Conservation (phyloP, 2,113 vertebrate species). For the Perccottus glenii region DNA sequence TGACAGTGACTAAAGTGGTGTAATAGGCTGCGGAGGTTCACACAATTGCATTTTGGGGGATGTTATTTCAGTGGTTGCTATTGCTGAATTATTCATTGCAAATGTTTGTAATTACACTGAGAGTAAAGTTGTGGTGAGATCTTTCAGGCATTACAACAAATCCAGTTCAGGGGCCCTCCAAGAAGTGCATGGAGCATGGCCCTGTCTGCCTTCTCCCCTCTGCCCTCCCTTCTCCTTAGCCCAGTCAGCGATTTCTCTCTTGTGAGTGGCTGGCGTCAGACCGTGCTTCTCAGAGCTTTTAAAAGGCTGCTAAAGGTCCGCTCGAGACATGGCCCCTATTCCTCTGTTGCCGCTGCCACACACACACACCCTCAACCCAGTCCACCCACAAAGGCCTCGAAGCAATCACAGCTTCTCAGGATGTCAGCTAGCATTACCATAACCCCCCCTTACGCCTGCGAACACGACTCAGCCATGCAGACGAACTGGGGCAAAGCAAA, state of each 20-base stretch:
- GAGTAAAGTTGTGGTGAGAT: conserved; percentile 43
- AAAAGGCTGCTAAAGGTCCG: conserved; percentile 71
- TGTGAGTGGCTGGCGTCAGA: conserved; percentile 56
- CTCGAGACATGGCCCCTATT: conserved; percentile 46
- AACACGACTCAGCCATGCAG: conserved; percentile 56
- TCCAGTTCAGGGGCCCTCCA: conserved; percentile 58
- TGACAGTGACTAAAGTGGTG: conserved; percentile 46
- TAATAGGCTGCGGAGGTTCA: conserved; percentile 43
- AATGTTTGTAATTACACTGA: conserved; percentile 70
- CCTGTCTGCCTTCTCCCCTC: neutral
- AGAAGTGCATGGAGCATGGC: conserved; percentile 39
- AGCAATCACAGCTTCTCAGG: conserved; percentile 73
- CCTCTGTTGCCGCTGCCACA: conserved; percentile 34
- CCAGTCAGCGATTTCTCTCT: conserved; percentile 56
- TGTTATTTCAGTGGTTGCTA: conserved; percentile 57
- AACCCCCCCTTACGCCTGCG: conserved; percentile 42
- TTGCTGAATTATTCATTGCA: conserved; percentile 71
- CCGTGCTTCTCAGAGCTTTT: conserved; percentile 63
- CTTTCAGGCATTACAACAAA: conserved; percentile 35
- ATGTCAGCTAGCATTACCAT: conserved; percentile 76
- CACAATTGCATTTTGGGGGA: conserved; percentile 50
- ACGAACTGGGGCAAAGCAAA: conserved; percentile 68
- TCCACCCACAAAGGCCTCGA: conserved; percentile 51
- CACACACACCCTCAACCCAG: conserved; percentile 32
- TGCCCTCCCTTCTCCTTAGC: conserved; percentile 18